Conservation (phyloP, 2,888 invertebrate species). For the Dicycla oo region DNA sequence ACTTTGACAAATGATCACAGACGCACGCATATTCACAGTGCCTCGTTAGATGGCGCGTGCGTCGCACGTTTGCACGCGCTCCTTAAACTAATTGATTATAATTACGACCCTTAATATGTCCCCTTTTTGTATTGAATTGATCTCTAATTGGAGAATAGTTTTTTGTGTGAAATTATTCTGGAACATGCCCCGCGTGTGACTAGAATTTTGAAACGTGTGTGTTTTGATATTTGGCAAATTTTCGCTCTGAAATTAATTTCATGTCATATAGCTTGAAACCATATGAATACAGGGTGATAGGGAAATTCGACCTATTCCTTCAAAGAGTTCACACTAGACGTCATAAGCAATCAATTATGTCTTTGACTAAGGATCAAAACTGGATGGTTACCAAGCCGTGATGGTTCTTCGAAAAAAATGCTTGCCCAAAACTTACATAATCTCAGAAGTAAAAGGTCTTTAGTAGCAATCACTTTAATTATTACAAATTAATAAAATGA, state of each 20-base stretch:
- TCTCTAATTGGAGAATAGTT: slow-evolving; percentile 69
- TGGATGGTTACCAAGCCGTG: too few species aligned
- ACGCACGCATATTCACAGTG: slow-evolving; percentile 73
- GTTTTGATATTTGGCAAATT: slow-evolving; percentile 57
- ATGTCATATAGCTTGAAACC: background rate
- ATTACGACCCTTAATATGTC: slow-evolving; percentile 75
- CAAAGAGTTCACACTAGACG: too few species aligned
- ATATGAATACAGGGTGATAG: background rate
- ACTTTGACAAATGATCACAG: slow-evolving; percentile 70
- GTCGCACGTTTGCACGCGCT: slow-evolving; percentile 75
- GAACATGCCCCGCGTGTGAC: slow-evolving; percentile 50
- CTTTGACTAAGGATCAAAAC: too few species aligned
- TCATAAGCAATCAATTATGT: too few species aligned
- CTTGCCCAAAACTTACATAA: too few species aligned
- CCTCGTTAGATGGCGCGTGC: slow-evolving; percentile 83
- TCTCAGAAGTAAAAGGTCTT: too few species aligned
- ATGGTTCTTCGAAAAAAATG: too few species aligned
- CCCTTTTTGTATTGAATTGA: slow-evolving; percentile 67
- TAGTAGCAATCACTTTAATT: too few species aligned
- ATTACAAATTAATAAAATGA: too few species aligned
- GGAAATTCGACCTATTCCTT: too few species aligned
- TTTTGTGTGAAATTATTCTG: slow-evolving; percentile 56
- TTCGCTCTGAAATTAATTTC: slow-evolving; percentile 6
- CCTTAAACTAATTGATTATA: slow-evolving; percentile 83
- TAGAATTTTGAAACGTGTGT: slow-evolving; percentile 47